Evolutionary conservation across 1,140 invertebrate genomes (phyloP).

Genomic region (Mesaphorura yosii): DNA sequence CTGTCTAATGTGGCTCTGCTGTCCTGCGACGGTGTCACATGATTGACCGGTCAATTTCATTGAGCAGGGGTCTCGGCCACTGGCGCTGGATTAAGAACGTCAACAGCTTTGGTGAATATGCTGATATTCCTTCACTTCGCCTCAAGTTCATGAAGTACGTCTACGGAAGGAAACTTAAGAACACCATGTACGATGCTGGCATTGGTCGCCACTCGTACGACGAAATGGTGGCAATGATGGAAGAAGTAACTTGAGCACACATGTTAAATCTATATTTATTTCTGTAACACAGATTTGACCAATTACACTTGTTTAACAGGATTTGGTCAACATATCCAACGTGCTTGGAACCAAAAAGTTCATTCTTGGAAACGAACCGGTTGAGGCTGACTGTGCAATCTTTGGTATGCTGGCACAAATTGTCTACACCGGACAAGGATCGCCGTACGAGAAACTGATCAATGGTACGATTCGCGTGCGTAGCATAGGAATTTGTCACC

Average conservation of each 20-base stretch:
- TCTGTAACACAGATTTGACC: too few relatives aligned
- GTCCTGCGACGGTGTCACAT: background rate
- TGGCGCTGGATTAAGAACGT: constrained; percentile 1
- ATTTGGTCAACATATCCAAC: constrained; percentile 17
- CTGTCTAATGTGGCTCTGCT: background rate
- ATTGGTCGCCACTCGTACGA: background rate
- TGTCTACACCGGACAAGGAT: constrained; percentile 36
- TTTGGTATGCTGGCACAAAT: constrained; percentile 39
- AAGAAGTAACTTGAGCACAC: too few relatives aligned
- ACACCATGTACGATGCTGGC: background rate
- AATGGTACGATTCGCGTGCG: constrained; percentile 27
- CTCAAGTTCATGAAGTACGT: background rate
- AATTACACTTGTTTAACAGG: too few relatives aligned
- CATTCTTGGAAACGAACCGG: constrained; percentile 37
- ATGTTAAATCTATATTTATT: too few relatives aligned
- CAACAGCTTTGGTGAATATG: background rate
- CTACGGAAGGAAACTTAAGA: background rate
- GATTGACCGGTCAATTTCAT: background rate
- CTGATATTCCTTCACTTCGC: background rate
- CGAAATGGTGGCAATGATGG: background rate
- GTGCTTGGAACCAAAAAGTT: constrained; percentile 31
- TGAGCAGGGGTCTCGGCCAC: background rate
- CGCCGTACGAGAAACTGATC: constrained; percentile 32
- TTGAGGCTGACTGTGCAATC: constrained; percentile 38
- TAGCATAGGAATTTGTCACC: too few relatives aligned